A percentile compares a stretch with the other conserved stretches of the same genome.
These are phyloP conservation scores for Bothrops jararaca DNA, from an alignment of 2,113 vertebrate genomes.

Conservation along the genomic window DNA sequence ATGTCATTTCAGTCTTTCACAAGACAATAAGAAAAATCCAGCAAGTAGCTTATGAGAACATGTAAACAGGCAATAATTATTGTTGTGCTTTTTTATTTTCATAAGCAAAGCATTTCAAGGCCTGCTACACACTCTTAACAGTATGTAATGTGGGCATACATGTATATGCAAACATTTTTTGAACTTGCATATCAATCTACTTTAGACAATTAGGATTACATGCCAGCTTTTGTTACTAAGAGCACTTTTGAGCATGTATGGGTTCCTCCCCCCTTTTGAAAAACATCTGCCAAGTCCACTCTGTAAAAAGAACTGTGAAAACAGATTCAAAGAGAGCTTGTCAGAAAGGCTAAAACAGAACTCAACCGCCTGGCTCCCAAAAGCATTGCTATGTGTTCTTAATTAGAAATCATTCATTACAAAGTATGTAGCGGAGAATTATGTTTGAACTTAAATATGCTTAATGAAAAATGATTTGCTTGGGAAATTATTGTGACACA, in stretches of 20 bases:
- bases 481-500: constrained; percentile 32
- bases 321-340: not conserved
- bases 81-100: not conserved
- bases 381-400: constrained; percentile 2
- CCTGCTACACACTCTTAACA: not conserved
- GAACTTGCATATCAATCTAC: not conserved
- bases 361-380: not conserved
- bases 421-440: constrained; percentile 37
- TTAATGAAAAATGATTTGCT: constrained; percentile 47
- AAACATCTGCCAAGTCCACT: not conserved
- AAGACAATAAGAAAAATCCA: not conserved
- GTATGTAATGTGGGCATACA: not conserved
- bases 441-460: constrained; percentile 29
- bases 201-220: not conserved
- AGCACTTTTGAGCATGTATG: not conserved
- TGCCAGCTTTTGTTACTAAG: not conserved
- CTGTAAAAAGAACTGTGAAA: not conserved
- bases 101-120: not conserved
- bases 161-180: not conserved
- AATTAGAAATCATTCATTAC: constrained; percentile 47
- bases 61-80: not conserved
- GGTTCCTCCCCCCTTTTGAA: not conserved
- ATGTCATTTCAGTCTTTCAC: not conserved
- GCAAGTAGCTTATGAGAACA: not conserved
- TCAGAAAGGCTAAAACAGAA: not conserved